Evolutionary conservation across 2,888 invertebrate genomes (phyloP).

Genomic region (Lepidonotus clava): DNA sequence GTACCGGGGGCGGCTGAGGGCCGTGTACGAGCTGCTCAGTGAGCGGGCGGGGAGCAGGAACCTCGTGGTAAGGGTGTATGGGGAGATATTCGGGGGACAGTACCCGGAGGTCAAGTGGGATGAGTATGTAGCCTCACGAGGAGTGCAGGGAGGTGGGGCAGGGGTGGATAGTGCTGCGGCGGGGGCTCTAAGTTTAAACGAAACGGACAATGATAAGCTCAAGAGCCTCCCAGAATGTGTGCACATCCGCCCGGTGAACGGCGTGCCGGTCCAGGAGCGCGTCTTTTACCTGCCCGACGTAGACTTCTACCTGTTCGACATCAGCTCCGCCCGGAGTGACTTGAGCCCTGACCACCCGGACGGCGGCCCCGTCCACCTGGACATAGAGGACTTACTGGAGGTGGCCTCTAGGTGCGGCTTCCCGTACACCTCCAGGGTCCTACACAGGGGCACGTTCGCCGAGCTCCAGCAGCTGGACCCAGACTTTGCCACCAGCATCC

Average conservation of each 20-base stretch:
- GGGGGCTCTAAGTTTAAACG: neutral
- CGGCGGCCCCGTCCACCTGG: neutral
- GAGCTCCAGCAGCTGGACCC: neutral
- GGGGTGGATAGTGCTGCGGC: neutral
- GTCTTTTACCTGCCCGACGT: neutral
- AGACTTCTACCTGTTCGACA: conserved; percentile 7
- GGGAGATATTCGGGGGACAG: neutral
- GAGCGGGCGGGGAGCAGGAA: too few relatives aligned
- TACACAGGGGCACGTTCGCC: conserved; percentile 11
- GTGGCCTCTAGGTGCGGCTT: neutral
- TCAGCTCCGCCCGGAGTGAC: neutral
- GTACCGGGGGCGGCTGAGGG: neutral
- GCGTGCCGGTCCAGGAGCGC: neutral
- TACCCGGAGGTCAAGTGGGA: neutral
- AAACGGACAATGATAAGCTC: neutral
- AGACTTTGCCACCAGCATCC: conserved; percentile 26
- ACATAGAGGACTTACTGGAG: neutral
- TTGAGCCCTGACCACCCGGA: neutral
- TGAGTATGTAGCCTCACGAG: neutral
- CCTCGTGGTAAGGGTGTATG: neutral
- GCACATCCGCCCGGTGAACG: neutral
- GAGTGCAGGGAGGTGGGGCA: neutral
- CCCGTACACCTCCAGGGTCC: neutral
- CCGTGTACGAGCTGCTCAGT: neutral
- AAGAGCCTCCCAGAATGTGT: neutral